These are phyloP conservation scores for Laticauda laticaudata DNA, from an alignment of 2,113 vertebrate species.

Conservation along the genomic window DNA sequence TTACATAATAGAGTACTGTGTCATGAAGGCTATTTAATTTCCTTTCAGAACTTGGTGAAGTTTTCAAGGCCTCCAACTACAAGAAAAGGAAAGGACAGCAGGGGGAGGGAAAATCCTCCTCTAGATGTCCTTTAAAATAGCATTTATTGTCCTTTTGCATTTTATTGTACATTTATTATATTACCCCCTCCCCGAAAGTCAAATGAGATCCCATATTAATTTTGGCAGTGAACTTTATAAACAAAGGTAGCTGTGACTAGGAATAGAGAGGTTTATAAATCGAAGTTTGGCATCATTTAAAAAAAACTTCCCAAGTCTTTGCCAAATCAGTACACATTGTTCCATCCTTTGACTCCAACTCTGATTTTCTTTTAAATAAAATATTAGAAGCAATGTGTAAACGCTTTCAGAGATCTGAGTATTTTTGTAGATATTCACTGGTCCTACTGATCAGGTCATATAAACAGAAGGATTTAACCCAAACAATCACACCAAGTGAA, in stretches of 20 bases:
- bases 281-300: constrained; percentile 22
- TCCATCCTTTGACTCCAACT: constrained; percentile 36
- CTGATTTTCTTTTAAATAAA: constrained; percentile 8
- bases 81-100: neutral
- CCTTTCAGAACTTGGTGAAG: constrained; percentile 15
- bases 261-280: constrained; percentile 39
- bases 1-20: constrained; percentile 20
- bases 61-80: neutral
- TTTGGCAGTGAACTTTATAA: constrained; percentile 33
- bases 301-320: constrained; percentile 20
- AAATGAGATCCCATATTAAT: constrained; percentile 18
- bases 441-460: constrained; percentile 8
- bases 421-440: constrained; percentile 21
- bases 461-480: constrained; percentile 27
- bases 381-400: constrained; percentile 41
- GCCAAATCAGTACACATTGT: constrained; percentile 13
- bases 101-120: neutral
- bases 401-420: constrained; percentile 43
- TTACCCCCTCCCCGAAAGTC: constrained; percentile 14
- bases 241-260: constrained; percentile 18
- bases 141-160: neutral
- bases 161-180: constrained; percentile 1
- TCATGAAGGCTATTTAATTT: constrained; percentile 27
- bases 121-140: constrained; percentile 17
- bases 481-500: constrained; percentile 14